Base-by-base conservation (phyloP, 1,140 invertebrate genomes). In the Drosophila persimilis region DNA sequence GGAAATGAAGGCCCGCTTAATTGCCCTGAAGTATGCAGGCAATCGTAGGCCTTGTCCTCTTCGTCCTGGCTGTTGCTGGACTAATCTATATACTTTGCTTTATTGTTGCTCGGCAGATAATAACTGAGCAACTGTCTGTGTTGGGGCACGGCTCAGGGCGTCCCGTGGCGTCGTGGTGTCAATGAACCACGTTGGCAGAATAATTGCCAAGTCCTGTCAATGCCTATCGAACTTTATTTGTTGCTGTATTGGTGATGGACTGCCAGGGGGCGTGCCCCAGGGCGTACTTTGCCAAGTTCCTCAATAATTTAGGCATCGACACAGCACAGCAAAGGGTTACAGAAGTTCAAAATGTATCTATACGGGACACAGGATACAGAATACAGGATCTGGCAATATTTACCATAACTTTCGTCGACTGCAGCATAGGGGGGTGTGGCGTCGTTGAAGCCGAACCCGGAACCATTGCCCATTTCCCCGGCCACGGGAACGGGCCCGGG, bases 351-450 rank as follows among this genome's bases (percentile, higher is more conserved):
- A 35, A 35, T 31, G 6, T 35, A 35, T 3, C 31, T 24, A 24
- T 24, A 17, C 17, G 0, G 17, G 17, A 17, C 0, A 24, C 24
- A 24, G 5, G 24, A 4, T 24, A 24, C 24, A 24, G 24, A 24
- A 20, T 20, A 20, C 24, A 5, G 24, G 24, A 26, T 26, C 24
- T 26, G 24, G 5, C 3, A 26, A 26, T 86, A 90, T 74, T 90
- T 90, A 90, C 89, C 89, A 81, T 90, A 90, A 73, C 70, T 89
- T n/a, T 89, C 70, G 52, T 90, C 89, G 58, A 90, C 89, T 11
- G 89, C 89, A 6, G 85, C 89, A 67, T 90, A 90, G 2, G 89
- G 89, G 35, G 89, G 89, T 48, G 89, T 89, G 56, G 85, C 85
- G 69, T 90, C 85, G 58, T 64, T 66, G 11, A 54, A 59, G 22